These are phyloP conservation scores for Linyphia triangularis DNA, from an alignment of 2,888 invertebrate species.

Conservation along the genomic window DNA sequence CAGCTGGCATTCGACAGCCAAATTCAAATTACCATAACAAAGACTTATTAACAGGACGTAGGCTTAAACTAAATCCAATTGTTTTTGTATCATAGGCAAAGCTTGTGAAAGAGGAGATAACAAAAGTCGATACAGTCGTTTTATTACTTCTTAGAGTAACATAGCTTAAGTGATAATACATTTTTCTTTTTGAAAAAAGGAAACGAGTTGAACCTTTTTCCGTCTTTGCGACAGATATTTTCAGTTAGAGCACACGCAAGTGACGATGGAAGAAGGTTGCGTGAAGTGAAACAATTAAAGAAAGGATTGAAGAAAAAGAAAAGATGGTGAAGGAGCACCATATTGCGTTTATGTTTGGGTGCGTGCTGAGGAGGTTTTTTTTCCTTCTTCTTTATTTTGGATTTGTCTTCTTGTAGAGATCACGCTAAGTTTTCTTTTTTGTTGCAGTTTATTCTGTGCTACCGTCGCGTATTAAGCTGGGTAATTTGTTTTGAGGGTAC, in stretches of 20 bases:
- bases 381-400: neutral
- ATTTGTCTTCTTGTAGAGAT: constrained; percentile 1
- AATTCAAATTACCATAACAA: too few species aligned
- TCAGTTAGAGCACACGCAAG: constrained; percentile 33
- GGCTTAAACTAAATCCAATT: too few species aligned
- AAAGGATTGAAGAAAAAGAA: neutral
- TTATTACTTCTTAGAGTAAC: neutral
- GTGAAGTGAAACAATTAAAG: constrained; percentile 50
- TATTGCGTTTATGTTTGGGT: neutral
- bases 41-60: too few species aligned
- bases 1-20: too few species aligned
- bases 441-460: neutral
- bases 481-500: neutral
- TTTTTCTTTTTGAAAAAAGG: neutral
- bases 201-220: neutral
- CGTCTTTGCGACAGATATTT: constrained; percentile 13
- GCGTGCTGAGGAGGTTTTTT: neutral
- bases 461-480: neutral
- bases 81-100: too few species aligned
- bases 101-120: neutral
- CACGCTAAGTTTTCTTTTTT: neutral
- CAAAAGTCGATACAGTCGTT: neutral
- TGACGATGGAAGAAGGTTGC: constrained; percentile 6
- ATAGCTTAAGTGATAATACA: too few species aligned
- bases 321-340: neutral